These are phyloP conservation scores for Artibeus jamaicensis DNA, from an alignment of 2,797 vertebrate species.

Conservation along the genomic window DNA sequence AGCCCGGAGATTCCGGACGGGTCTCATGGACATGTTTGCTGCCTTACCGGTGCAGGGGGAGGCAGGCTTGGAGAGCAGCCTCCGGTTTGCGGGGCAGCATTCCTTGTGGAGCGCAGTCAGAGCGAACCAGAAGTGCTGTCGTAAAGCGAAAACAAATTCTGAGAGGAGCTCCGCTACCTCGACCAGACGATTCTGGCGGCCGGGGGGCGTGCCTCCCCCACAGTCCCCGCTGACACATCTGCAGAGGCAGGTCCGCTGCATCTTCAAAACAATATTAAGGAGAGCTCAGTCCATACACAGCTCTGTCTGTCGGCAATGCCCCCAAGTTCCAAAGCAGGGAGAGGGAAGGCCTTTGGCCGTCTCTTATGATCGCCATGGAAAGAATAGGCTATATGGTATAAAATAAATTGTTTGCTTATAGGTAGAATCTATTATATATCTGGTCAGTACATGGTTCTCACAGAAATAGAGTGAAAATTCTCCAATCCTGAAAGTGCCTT, in stretches of 20 bases:
- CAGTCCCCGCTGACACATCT: fast-evolving
- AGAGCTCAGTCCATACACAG: background rate
- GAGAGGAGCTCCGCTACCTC: background rate
- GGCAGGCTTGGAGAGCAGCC: background rate
- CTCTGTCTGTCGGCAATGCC: background rate
- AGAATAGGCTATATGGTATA: background rate
- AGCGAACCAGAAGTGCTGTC: background rate
- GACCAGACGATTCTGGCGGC: background rate
- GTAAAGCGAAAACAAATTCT: background rate
- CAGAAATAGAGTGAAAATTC: background rate
- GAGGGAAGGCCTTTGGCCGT: background rate
- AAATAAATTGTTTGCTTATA: background rate
- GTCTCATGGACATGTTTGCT: too few species aligned
- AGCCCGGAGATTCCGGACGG: background rate
- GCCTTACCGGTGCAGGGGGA: background rate
- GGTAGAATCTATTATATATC: background rate
- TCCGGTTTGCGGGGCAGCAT: background rate
- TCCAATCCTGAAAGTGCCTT: background rate
- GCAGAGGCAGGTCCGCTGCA: background rate
- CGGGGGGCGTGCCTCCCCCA: background rate
- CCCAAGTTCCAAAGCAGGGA: background rate
- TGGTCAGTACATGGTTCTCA: background rate
- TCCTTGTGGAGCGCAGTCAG: background rate
- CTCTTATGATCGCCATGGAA: background rate
- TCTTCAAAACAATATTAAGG: background rate